Evolutionary conservation across 2,113 vertebrate species (phyloP).

Genomic region (Calidris pugnax): DNA sequence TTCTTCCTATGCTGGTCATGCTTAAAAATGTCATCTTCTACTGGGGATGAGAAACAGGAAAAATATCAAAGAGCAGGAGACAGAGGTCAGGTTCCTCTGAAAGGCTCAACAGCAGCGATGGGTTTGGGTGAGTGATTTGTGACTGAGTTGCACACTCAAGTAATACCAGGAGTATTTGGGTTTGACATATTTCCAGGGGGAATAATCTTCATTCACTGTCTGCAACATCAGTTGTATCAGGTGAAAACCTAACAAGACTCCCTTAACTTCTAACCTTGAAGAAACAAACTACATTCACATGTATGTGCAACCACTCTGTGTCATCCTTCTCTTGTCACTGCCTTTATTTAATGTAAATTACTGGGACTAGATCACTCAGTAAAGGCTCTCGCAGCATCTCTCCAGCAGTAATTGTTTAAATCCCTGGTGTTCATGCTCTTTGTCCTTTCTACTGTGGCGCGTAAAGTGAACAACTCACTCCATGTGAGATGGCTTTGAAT

Average conservation of each 20-base stretch:
- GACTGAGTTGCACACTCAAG: background rate
- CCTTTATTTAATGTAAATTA: background rate
- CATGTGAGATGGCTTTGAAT: background rate
- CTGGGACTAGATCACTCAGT: background rate
- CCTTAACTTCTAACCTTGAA: background rate
- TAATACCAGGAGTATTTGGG: background rate
- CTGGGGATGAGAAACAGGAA: background rate
- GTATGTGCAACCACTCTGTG: fast-evolving
- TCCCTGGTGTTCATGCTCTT: background rate
- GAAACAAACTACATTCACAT: fast-evolving
- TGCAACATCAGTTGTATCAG: background rate
- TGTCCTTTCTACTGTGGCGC: background rate
- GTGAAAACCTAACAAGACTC: background rate
- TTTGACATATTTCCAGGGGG: background rate
- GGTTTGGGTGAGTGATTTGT: background rate
- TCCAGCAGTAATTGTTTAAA: background rate
- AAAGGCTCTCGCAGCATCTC: background rate
- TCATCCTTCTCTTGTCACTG: background rate
- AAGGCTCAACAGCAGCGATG: background rate
- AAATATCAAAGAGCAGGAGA: background rate
- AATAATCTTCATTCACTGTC: background rate
- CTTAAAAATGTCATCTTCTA: background rate
- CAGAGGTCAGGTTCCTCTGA: fast-evolving
- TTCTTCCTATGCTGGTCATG: background rate
- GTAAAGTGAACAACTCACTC: background rate